Evolutionary conservation across 2,113 vertebrate species (phyloP), one percentile per base, ranked within the genome.

Genomic region (Scophthalmus maximus): DNA sequence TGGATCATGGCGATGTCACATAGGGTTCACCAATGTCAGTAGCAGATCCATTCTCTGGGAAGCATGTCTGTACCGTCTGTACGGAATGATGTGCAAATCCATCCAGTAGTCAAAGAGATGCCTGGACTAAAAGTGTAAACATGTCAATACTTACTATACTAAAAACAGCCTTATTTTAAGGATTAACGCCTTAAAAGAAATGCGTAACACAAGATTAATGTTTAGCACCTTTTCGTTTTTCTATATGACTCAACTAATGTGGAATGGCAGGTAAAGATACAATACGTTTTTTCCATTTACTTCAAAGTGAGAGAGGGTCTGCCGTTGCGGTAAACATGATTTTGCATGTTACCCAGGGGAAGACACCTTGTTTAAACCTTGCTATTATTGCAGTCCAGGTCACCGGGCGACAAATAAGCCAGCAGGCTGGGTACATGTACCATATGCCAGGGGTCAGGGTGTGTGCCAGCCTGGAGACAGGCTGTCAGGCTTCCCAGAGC

Each of bases 371-470:
- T 61, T 63, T 49, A 65, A 17, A 67, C 67, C 42, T 50, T 65
- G 30, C 61, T 20, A 46, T 79, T 74, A 57, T 52, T 62, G 20
- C 49, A 73, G 78, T 76, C 40, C 76, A 77, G 80, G 86, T 80
- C 88, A 82, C 38, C 58, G 66, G 73, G 86, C 70, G 53, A 83
- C 81, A 88, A 86, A 83, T 75, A 76, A 78, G 74, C 69, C 70
- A 88, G 69, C 88, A 81, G 79, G 82, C 77, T 53, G 73, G 76
- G 71, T 79, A 80, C 87, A 87, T 81, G 76, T 36, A 79, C 84
- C 91, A 90, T 92, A 92, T 92, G 90, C 79, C 89, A 73, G 84
- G 69, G 89, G 85, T 89, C 86, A 79, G 73, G 59, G 78, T 59
- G 60, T 34, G 79, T 86, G 85, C 88, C 90, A 92, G 85, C 68